Percentiles rank a stretch among this genome's conserved stretches.
Conservation (phyloP, 2,888 invertebrate species). For the Diadromus collaris region DNA sequence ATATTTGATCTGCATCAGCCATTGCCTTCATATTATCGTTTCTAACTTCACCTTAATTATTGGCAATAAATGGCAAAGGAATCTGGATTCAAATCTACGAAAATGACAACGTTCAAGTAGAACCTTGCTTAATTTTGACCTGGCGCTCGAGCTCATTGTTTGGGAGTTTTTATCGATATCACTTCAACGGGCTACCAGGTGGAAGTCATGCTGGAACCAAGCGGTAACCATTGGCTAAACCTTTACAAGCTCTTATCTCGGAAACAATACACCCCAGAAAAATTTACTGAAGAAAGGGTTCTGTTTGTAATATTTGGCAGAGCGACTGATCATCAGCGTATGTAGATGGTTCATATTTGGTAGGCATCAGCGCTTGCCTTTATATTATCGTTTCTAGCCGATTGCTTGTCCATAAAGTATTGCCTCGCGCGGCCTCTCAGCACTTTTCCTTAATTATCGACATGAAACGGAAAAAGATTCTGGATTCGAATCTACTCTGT, state of each 20-base stretch:
- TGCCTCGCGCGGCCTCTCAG: not conserved
- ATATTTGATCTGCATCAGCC: not conserved
- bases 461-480: not conserved
- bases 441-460: conserved; percentile 23
- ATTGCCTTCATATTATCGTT: not conserved
- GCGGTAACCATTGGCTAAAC: too few species aligned
- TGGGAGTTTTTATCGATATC: not conserved
- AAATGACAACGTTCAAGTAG: too few species aligned
- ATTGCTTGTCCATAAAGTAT: not conserved
- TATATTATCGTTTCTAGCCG: not conserved
- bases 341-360: not conserved
- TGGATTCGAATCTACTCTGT: conserved; percentile 3
- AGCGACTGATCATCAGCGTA: too few species aligned
- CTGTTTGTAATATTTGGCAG: not conserved
- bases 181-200: not conserved
- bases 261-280: too few species aligned
- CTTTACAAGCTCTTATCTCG: too few species aligned
- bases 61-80: not conserved
- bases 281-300: too few species aligned
- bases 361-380: not conserved
- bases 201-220: too few species aligned
- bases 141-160: not conserved
- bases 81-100: conserved; percentile 3
- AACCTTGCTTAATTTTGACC: not conserved
- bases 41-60: conserved; percentile 15